Conservation (phyloP, 1,140 invertebrate species). For the Brachionus calyciflorus region DNA sequence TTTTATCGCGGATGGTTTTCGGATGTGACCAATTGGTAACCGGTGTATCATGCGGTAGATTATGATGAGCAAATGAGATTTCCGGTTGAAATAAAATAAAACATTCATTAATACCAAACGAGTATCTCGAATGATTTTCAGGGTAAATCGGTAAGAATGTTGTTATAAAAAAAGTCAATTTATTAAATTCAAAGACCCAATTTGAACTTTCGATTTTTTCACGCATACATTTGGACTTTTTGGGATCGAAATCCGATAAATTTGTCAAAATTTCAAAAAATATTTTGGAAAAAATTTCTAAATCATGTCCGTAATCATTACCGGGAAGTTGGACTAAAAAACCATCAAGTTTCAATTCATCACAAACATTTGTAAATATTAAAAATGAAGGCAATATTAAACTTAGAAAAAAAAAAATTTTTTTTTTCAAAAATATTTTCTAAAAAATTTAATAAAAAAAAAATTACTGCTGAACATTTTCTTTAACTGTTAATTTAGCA, state of each 20-base stretch:
- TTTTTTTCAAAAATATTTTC: no score
- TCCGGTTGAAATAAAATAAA: conserved; percentile 57
- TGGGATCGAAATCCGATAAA: conserved; percentile 52
- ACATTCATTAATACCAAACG: conserved; percentile 51
- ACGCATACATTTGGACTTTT: conserved; percentile 49
- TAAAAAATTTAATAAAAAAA: background rate
- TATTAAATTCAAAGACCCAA: conserved; percentile 55
- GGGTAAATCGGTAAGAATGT: conserved; percentile 57
- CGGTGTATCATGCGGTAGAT: conserved; percentile 53
- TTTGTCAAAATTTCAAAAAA: conserved; percentile 50
- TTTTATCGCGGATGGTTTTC: conserved; percentile 53
- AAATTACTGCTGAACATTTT: conserved; percentile 25
- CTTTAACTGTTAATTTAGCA: background rate
- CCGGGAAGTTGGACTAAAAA: conserved; percentile 8
- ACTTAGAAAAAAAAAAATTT: no score
- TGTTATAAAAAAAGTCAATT: conserved; percentile 56
- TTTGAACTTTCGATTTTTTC: background rate
- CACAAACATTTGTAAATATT: conserved; percentile 14
- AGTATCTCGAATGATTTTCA: conserved; percentile 51
- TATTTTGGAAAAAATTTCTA: conserved; percentile 49
- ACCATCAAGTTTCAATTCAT: conserved; percentile 10
- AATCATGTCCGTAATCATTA: background rate
- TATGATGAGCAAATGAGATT: conserved; percentile 56
- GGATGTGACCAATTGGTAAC: conserved; percentile 55
- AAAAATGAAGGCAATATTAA: conserved; percentile 40